These are phyloP conservation scores for Phataginus tricuspis DNA, from an alignment of 2,797 vertebrate species.

Conservation along the genomic window DNA sequence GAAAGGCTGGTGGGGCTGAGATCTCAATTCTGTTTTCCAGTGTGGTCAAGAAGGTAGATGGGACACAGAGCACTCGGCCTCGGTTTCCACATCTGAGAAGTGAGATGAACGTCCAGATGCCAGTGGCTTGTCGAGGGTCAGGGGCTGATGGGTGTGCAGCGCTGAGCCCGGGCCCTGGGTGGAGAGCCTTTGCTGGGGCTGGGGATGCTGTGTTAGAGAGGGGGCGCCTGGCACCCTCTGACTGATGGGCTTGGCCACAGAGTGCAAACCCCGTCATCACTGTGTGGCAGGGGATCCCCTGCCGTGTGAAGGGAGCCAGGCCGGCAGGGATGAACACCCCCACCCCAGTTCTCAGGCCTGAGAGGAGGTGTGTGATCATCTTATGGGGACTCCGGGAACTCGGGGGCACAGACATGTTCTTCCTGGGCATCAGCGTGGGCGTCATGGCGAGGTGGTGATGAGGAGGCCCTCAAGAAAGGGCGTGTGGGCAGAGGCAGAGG, in stretches of 20 bases:
- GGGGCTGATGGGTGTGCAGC: not conserved
- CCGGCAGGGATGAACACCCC: rapidly evolving
- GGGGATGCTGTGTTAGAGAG: no score
- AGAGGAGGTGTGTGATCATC: no score
- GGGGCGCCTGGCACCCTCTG: rapidly evolving
- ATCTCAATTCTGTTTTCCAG: not conserved
- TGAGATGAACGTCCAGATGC: rapidly evolving
- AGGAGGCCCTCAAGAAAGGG: not conserved
- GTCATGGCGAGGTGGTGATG: not conserved
- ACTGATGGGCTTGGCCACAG: not conserved
- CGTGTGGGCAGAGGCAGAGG: not conserved
- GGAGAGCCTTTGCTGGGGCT: not conserved
- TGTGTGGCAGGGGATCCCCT: no score
- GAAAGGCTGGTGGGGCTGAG: not conserved
- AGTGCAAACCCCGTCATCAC: not conserved
- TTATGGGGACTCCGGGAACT: not conserved
- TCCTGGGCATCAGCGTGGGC: rapidly evolving
- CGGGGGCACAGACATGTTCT: rapidly evolving
- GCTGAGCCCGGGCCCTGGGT: not conserved
- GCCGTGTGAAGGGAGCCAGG: rapidly evolving
- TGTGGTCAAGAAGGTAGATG: no score
- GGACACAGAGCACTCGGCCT: not conserved
- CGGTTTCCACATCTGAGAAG: not conserved
- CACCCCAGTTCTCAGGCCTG: rapidly evolving
- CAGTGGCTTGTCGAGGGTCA: not conserved